These are phyloP conservation scores for Conomelus anceps DNA, from an alignment of 2,888 invertebrate species.

Conservation along the genomic window DNA sequence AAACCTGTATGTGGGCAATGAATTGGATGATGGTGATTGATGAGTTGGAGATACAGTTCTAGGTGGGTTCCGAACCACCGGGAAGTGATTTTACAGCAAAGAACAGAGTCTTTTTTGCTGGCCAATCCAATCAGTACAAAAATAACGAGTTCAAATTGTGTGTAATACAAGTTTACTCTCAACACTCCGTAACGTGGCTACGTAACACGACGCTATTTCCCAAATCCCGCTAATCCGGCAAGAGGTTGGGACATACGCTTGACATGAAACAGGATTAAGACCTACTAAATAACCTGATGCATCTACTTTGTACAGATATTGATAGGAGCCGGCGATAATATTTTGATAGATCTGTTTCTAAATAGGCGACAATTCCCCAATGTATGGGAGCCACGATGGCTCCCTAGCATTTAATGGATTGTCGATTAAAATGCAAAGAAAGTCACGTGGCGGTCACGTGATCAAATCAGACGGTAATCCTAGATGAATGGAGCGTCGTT, in stretches of 20 bases:
- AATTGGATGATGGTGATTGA: too few relatives aligned
- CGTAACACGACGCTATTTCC: background rate
- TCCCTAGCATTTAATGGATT: background rate
- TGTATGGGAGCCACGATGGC: background rate
- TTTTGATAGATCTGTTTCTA: background rate
- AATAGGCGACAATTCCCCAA: background rate
- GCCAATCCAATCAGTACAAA: too few relatives aligned
- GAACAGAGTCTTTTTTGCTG: too few relatives aligned
- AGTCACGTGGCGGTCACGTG: background rate
- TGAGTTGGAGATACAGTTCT: too few relatives aligned
- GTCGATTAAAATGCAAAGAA: background rate
- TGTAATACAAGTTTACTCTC: too few relatives aligned
- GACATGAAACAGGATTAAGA: background rate
- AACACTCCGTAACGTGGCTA: background rate
- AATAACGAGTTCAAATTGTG: too few relatives aligned
- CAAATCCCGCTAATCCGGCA: background rate
- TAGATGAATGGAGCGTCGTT: too few relatives aligned
- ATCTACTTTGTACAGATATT: background rate
- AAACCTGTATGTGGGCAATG: too few relatives aligned
- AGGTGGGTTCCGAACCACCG: too few relatives aligned
- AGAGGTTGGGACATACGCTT: background rate
- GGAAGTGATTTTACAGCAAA: too few relatives aligned
- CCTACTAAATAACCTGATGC: too few relatives aligned
- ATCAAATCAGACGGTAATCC: background rate
- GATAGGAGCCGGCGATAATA: background rate